These are phyloP conservation scores for Uloborus diversus DNA, from an alignment of 1,140 invertebrate genomes.

Conservation along the genomic window DNA sequence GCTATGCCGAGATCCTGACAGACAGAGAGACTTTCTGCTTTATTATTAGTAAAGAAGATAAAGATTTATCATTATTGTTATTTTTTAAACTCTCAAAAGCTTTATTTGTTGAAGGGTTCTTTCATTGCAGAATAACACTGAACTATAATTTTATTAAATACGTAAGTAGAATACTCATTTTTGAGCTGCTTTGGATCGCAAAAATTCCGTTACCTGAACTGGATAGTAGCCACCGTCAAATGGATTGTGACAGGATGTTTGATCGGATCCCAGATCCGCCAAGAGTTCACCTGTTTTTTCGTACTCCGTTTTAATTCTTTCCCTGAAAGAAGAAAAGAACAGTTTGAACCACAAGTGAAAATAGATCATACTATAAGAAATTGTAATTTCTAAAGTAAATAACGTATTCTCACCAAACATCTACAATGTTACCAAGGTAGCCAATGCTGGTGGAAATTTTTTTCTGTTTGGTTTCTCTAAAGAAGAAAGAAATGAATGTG, in stretches of 20 bases:
- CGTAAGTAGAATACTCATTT: neutral
- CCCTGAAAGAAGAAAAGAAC: conserved; percentile 65
- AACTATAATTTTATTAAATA: no score
- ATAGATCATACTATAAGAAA: neutral
- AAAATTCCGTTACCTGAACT: conserved; percentile 65
- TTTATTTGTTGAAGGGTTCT: no score
- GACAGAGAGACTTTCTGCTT: no score
- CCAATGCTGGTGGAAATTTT: conserved; percentile 71
- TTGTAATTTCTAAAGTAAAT: neutral
- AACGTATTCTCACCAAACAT: conserved; percentile 69
- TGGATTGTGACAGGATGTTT: conserved; percentile 77
- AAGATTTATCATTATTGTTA: no score
- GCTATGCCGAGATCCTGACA: no score
- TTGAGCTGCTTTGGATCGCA: neutral
- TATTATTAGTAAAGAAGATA: no score
- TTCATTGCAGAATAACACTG: no score
- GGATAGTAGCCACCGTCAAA: conserved; percentile 77
- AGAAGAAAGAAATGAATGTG: conserved; percentile 10
- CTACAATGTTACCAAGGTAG: conserved; percentile 74
- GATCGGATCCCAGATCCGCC: conserved; percentile 75
- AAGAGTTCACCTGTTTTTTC: conserved; percentile 70
- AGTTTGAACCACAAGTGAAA: neutral
- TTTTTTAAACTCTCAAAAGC: no score
- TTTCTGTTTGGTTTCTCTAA: conserved; percentile 61
- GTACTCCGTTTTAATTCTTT: conserved; percentile 70